A percentile compares a stretch with the other conserved stretches of the same genome.
These are phyloP conservation scores for Heliconius cydno DNA, from an alignment of 2,888 invertebrate genomes.

Conservation along the genomic window DNA sequence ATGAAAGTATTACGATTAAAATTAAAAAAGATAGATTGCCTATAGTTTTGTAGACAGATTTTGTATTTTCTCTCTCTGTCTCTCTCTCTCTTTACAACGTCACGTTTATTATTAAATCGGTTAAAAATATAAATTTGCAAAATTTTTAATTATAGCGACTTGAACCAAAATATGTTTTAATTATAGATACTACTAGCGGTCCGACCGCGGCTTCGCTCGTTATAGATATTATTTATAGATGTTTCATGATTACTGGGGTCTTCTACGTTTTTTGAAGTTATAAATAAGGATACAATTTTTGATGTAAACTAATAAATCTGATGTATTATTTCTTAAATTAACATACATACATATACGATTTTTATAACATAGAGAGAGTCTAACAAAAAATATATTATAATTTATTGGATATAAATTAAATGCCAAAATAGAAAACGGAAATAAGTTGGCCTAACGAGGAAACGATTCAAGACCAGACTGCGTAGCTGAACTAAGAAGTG, in stretches of 20 bases:
- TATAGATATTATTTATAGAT: background rate
- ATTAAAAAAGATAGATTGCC: background rate
- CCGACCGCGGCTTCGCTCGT: too few relatives aligned
- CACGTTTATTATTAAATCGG: background rate
- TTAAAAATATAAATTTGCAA: background rate
- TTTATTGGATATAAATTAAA: background rate
- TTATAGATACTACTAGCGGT: too few relatives aligned
- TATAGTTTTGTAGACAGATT: background rate
- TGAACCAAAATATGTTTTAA: background rate
- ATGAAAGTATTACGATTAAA: background rate
- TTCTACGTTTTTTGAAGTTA: background rate
- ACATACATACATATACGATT: background rate
- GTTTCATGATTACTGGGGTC: background rate
- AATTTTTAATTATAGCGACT: background rate
- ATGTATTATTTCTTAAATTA: too few relatives aligned
- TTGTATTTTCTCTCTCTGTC: too few relatives aligned
- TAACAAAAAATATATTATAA: background rate
- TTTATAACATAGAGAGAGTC: background rate
- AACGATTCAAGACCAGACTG: conserved; percentile 55
- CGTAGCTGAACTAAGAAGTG: conserved; percentile 54
- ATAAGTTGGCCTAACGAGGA: background rate
- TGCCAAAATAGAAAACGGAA: background rate
- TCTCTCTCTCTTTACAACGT: background rate
- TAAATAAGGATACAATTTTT: background rate
- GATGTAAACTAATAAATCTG: background rate